Base-by-base conservation (phyloP, 2,888 invertebrate genomes). In the Diadegma fenestrale region DNA sequence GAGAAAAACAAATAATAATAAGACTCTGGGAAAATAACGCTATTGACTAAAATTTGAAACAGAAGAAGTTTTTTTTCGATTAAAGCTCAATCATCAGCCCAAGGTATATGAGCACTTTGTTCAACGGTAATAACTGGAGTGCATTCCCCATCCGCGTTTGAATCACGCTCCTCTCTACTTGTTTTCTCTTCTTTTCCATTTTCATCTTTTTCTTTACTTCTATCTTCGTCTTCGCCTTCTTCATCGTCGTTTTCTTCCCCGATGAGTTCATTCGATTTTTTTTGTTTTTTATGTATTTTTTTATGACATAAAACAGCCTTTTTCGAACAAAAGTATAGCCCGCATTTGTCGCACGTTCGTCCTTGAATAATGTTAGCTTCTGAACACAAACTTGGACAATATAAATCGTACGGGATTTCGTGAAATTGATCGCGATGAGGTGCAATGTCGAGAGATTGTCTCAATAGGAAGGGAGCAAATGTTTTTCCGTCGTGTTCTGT, bases 401-500 rank as follows among this genome's bases (percentile, higher is more conserved):
- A 88, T 83, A 89, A 86, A 76, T 88, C 87, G 82, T 88, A 85
- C 33, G 85, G 87, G 76, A 79, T 87, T 75, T 72, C 80, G 72
- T 80, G 84, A 85, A 87, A 88, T 80, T 80, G 86, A 66, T 63
- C 83, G 72, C 72, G 88, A 86, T 87, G 82, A 86, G 86, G 86
- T 85, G 82, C 85, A 10, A 85, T 86, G 86, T 84, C 73, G 75
- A 87, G 76, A 85, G 83, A 80, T 80, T 76, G 41, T 37, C 64
- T 66, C 41, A 88, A 72, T 12, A 80, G 45, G 61, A 87, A 80
- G 4, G 84, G 41, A 63, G 78, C 84, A 66, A 81, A 85, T 43
- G 22, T 63, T 69, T 88, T 88, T 85, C 86, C 87, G 72, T 88
- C 88, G 83, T 88, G 85, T 85, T 88, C 84, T 86, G 84, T 69